Conservation (phyloP, 2,113 vertebrate genomes). For the Periophthalmus modestus region DNA sequence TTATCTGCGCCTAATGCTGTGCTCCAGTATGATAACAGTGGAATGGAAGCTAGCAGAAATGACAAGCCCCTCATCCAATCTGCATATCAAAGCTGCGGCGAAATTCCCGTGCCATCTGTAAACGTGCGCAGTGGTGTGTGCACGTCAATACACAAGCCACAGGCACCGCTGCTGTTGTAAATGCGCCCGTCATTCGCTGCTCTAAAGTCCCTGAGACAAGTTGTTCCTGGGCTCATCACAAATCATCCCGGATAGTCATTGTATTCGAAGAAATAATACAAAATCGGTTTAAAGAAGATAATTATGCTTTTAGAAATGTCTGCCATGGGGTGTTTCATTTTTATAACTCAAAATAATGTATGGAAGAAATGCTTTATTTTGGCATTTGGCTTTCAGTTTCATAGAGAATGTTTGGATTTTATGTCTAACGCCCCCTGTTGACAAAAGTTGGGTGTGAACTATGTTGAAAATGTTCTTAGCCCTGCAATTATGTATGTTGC, state of each 20-base stretch:
- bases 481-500: too few relatives aligned
- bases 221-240: conserved; percentile 29
- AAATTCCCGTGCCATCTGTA: conserved; percentile 66
- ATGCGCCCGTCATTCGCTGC: conserved; percentile 24
- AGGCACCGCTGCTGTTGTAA: conserved; percentile 11
- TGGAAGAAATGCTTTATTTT: too few relatives aligned
- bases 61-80: conserved; percentile 61
- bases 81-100: conserved; percentile 69
- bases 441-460: too few relatives aligned
- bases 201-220: conserved; percentile 38
- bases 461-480: too few relatives aligned
- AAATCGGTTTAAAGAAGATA: conserved; percentile 13
- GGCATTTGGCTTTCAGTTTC: too few relatives aligned
- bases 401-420: too few relatives aligned
- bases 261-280: conserved; percentile 40
- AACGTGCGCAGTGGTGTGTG: not conserved
- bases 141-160: not conserved
- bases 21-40: conserved; percentile 58
- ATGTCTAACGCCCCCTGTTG: too few relatives aligned
- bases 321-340: not conserved
- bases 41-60: conserved; percentile 56
- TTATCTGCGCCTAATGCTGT: conserved; percentile 62
- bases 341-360: not conserved
- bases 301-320: not conserved
- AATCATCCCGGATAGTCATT: conserved; percentile 44